Base-by-base conservation (phyloP, 2,888 invertebrate species). In the Schizotus pectinicornis region DNA sequence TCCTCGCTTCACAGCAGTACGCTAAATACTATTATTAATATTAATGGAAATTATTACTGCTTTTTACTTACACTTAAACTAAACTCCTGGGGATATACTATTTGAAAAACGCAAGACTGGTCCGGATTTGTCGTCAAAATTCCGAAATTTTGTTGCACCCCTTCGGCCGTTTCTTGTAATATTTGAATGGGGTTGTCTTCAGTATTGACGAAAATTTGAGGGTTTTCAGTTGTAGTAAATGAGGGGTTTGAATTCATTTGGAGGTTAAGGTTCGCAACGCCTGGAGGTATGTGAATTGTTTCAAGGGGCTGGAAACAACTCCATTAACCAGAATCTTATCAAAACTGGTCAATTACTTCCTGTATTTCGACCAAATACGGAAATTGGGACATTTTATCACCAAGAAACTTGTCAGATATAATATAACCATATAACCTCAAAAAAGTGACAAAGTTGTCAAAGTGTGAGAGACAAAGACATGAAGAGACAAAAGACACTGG, bases 51-150 rank as follows among this genome's bases (percentile, higher is more conserved):
- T 39, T 34, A 32, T 36, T 31, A 45, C 36, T 42, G 51, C 6
- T 47, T 12, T 41, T 9, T 45, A 53, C 53, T 65, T 64, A 73
- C 73, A 63, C 68, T 72, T 56, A 76, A 65, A 64, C 73, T 71
- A 42, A 76, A 60, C 57, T 77, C 77, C 61, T 74, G 74, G 1
- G 77, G 78, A 60, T 73, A 74, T 8, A 77, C 71, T 32, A 77
- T 67, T 54, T 76, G 70, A 62, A 60, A 38, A 34, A 52, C 34
- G 13, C 51, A 56, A 11, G 60, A 41, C 11, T 59, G 52, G 30
- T 56, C 56, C 22, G 51, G 36, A 9, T 50, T 13, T 30, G 11
- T 34, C 5, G 35, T 35, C 6, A 37, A 5, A 12, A 39, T 30
- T 30, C 22, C 34, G 22, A 45, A 55, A 37, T 45, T 22, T 37